Evolutionary conservation across 2,888 invertebrate genomes (phyloP).

Genomic region (Crioceris asparagi): DNA sequence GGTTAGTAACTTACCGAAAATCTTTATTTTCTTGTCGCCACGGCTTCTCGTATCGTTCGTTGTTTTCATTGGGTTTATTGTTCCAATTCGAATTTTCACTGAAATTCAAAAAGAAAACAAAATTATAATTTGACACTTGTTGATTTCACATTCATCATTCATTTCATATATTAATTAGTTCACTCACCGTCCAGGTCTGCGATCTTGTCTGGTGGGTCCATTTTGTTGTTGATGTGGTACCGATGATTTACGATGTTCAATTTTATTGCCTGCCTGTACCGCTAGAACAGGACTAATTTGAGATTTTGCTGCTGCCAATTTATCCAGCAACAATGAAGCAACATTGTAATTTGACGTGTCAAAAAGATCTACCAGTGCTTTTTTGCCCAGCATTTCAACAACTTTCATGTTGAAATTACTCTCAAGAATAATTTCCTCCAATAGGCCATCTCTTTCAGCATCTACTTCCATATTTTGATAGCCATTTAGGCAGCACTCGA

Average conservation of each 20-base stretch:
- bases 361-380: slow-evolving; percentile 51
- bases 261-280: slow-evolving; percentile 31
- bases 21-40: slow-evolving; percentile 22
- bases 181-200: slow-evolving; percentile 17
- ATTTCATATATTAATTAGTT: background rate
- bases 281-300: slow-evolving; percentile 30
- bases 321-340: slow-evolving; percentile 33
- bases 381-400: slow-evolving; percentile 42
- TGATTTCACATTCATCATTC: background rate
- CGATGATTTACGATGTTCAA: slow-evolving; percentile 28
- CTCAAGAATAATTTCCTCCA: slow-evolving; percentile 61
- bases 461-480: slow-evolving; percentile 47
- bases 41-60: slow-evolving; percentile 15
- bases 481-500: slow-evolving; percentile 65
- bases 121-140: too few relatives aligned
- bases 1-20: slow-evolving; percentile 20
- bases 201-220: slow-evolving; percentile 3
- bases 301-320: slow-evolving; percentile 30
- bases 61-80: slow-evolving; percentile 9
- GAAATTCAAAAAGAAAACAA: slow-evolving; percentile 4
- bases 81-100: slow-evolving; percentile 12
- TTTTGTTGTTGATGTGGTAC: slow-evolving; percentile 2
- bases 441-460: slow-evolving; percentile 46
- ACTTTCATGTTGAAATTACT: slow-evolving; percentile 45
- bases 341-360: slow-evolving; percentile 41